Conservation (phyloP, 1,140 invertebrate genomes). For the Atta texana region DNA sequence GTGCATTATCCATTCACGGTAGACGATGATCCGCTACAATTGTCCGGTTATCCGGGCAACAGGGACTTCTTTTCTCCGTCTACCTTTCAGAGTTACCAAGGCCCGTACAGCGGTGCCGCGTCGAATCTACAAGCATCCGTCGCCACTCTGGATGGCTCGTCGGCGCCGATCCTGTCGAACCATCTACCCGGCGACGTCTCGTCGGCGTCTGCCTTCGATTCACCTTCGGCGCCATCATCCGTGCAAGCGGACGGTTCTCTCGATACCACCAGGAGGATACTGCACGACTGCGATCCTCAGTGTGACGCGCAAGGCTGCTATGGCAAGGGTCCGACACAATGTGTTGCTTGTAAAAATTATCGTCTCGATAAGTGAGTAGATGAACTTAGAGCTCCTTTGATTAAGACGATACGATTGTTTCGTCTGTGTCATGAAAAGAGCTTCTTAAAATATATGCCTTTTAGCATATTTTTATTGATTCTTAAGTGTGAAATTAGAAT, state of each 20-base stretch:
- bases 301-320: slow-evolving; percentile 94
- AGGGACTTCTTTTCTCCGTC: slow-evolving; percentile 86
- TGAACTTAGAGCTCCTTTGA: not conserved
- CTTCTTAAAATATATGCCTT: not conserved
- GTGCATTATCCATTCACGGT: slow-evolving; percentile 82
- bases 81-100: slow-evolving; percentile 90
- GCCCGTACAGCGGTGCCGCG: slow-evolving; percentile 89
- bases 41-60: slow-evolving; percentile 86
- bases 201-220: slow-evolving; percentile 60
- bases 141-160: slow-evolving; percentile 89
- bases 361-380: slow-evolving; percentile 91
- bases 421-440: not conserved
- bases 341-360: slow-evolving; percentile 92
- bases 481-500: not conserved
- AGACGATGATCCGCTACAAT: slow-evolving; percentile 83
- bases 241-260: slow-evolving; percentile 75
- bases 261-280: slow-evolving; percentile 88
- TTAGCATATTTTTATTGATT: not conserved
- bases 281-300: slow-evolving; percentile 93
- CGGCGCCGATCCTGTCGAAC: slow-evolving; percentile 81
- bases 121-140: slow-evolving; percentile 90
- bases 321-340: slow-evolving; percentile 92
- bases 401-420: not conserved
- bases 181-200: slow-evolving; percentile 80
- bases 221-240: slow-evolving; percentile 56